Evolutionary conservation across 1,140 invertebrate species (phyloP), one percentile per base, ranked within the genome.

Genomic region (Aphis gossypii): DNA sequence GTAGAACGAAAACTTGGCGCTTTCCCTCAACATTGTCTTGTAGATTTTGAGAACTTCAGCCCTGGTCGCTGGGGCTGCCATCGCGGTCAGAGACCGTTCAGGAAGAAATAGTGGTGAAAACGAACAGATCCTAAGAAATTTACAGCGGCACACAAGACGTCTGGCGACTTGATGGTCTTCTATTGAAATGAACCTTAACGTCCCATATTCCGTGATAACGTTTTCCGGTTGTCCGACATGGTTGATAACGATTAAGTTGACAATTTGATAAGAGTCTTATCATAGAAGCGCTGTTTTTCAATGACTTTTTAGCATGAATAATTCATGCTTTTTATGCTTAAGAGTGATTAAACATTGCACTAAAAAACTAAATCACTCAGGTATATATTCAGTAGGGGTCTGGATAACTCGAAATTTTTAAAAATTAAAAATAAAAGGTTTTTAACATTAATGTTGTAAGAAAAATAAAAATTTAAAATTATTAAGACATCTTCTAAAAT

Each of bases 21-120:
- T 94, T 46, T 94, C 94, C 21, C 90, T 83, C 86, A 94, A 76
- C 90, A 94, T 88, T 0, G 41, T n/a, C 25, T 91, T 91, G 56
- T 94, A 94, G 3, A 94, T 60, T 82, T 89, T 92, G 25, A 94
- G 82, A 25, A 94, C 86, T 23, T 91, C 94, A 1, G 86, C 86
- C 20, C 92, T 76, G 20, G 94, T 46, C 11, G 68, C 25, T n/a
- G 90, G 25, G 7, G 91, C 20, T 11, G 90, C 76, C 92, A 93
- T 93, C 3, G 25, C 68, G 35, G 11, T 9, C 1, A 89, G 41
- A 84, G 11, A 68, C 60, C 3, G 30, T 68, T 68, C 30, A 68
- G 3, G 2, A 68, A 68, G 11, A 68, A 68, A 68, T 5, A 1
- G n/a, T n/a, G 11, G 9, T 68, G 0, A n/a, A 60, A n/a, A n/a